Base-by-base conservation (phyloP, 2,797 vertebrate species). In the Allobates femoralis region DNA sequence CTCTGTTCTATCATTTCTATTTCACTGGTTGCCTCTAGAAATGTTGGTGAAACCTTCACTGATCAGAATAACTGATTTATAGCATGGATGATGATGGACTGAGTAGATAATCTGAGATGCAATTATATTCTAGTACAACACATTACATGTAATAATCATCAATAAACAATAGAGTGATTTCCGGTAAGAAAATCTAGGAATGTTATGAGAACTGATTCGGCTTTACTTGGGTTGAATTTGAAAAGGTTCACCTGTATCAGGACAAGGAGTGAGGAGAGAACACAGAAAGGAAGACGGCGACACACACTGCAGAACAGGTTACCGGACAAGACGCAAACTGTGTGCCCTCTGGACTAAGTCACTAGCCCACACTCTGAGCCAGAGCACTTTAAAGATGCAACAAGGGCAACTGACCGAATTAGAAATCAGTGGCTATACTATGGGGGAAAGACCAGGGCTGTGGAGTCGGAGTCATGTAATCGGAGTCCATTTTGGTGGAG, bases 271-370 rank as follows among this genome's bases (percentile, higher is more conserved):
- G n/a, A 51, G 51, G 5, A 82, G 30, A 82, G 23, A 58, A 37
- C 34, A 82, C 32, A 74, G 32, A 83, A 14, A 83, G 58, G 51
- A 74, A 18, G 77, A 23, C 10, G 32, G 74, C 51, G 28, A 41
- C 1, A 71, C 32, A 73, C 60, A 64, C 32, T 55, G 66, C 34
- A 74, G 51, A 69, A 83, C 53, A 74, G 15, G 53, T 18, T 32
- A 56, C 81, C 56, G 28, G 51, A 60, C 81, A 19, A 60, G 67
- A 74, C 67, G 58, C 66, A 74, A 41, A 58, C 7, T 50, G 32
- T 55, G 19, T 37, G 19, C 79, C 80, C 56, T 34, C 51, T 37
- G 30, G 55, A 58, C 41, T n/a, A 15, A 21, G 37, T 58, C 77
- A 37, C 51, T 32, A 7, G 8, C 41, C 30, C 55, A 19, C 14